Base-by-base conservation (phyloP, 2,888 invertebrate genomes). In the Hyles lineata region DNA sequence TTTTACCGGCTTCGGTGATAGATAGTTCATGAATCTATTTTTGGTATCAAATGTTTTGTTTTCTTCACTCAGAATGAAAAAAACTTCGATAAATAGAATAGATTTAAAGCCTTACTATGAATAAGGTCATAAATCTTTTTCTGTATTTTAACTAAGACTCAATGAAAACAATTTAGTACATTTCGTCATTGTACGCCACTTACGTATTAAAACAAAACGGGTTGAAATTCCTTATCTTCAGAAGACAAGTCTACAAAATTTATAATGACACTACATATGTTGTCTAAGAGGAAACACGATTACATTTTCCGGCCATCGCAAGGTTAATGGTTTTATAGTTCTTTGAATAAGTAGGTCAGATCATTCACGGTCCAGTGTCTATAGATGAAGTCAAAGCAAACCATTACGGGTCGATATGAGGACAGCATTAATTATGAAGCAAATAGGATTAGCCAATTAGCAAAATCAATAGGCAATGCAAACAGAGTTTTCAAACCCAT, bases 301-400 rank as follows among this genome's bases (percentile, higher is more conserved):
- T 50, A 23, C 67, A 50, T 50, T 43, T 63, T 43, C 63, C 63
- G 63, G 63, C 50, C 67, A 50, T 67, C 23, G 17, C 50, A 67
- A 67, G 67, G 67, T 67, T 67, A 50, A 67, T 67, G 17, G 43
- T 71, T 29, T 60, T 52, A 72, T 72, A 72, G 52, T 63, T 63
- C 55, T 55, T 32, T 63, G 62, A 62, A 70, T 62, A 72, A 55
- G 72, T 72, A 58, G 72, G 72, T 52, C 72, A 72, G 71, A 67
- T 62, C 74, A 70, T 61, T 70, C 67, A 72, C 58, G 74, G 70
- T 72, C 61, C 29, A 60, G 29, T 35, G 55, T 71, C 58, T 72
- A 63, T 72, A 61, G 29, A 72, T 63, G 25, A 55, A 63, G 35
- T 29, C 29, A 62, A 62, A 71, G 29, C 29, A 72, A 72, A 71